These are phyloP conservation scores for Hermetia illucens DNA, from an alignment of 1,140 invertebrate species.

Conservation along the genomic window DNA sequence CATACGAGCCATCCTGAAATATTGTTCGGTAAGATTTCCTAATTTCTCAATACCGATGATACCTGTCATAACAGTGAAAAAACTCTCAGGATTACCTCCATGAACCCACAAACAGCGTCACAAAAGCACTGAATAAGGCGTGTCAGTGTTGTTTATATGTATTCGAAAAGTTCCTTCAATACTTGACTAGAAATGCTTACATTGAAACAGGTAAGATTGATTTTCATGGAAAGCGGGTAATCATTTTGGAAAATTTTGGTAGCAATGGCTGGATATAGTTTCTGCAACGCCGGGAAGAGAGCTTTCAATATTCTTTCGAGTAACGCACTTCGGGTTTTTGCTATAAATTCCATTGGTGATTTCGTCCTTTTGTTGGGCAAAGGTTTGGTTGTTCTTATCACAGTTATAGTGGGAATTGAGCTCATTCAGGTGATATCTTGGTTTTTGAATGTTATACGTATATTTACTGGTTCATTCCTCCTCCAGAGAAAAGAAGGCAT, in stretches of 20 bases:
- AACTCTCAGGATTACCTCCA: background rate
- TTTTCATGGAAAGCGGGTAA: background rate
- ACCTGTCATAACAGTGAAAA: background rate
- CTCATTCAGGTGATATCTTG: constrained; percentile 38
- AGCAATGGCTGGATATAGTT: constrained; percentile 58
- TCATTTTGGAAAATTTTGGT: constrained; percentile 14
- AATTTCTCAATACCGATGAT: background rate
- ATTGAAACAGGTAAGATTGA: constrained; percentile 51
- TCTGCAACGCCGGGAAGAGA: constrained; percentile 47
- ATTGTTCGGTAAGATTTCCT: constrained; percentile 8
- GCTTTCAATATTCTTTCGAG: constrained; percentile 42
- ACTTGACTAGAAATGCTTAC: constrained; percentile 61
- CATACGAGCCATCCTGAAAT: constrained; percentile 39
- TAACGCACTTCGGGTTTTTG: constrained; percentile 53
- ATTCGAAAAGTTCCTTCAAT: constrained; percentile 59
- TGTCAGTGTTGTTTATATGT: constrained; percentile 61
- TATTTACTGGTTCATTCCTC: too few relatives aligned
- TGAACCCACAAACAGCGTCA: constrained; percentile 28
- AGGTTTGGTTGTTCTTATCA: constrained; percentile 47
- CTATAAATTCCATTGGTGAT: constrained; percentile 66
- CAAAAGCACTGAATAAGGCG: constrained; percentile 35
- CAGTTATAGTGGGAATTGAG: constrained; percentile 44
- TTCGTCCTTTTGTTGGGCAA: constrained; percentile 65
- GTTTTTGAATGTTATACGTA: too few relatives aligned
- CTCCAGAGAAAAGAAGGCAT: constrained; percentile 42